Conservation (phyloP, 2,888 invertebrate genomes). For the Iphiclides podalirius region DNA sequence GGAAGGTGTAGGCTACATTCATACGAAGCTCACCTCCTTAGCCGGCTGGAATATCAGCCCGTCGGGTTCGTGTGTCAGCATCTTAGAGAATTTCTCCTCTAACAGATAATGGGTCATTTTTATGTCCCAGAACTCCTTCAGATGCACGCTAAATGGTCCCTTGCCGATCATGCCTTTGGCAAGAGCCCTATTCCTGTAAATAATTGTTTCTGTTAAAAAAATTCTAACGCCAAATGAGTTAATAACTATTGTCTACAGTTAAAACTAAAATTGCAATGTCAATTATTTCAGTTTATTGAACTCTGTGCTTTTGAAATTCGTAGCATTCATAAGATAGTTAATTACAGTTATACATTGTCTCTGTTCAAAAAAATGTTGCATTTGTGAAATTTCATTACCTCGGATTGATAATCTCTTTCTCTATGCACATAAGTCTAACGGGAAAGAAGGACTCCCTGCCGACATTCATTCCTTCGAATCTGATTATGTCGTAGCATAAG, state of each 20-base stretch:
- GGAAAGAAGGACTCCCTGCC: constrained; percentile 88
- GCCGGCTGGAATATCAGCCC: constrained; percentile 98
- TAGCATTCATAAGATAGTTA: too few species aligned
- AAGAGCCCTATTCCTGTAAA: constrained; percentile 86
- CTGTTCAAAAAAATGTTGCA: too few species aligned
- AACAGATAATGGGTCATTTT: constrained; percentile 84
- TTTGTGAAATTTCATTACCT: too few species aligned
- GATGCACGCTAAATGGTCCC: constrained; percentile 95
- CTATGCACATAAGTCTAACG: constrained; percentile 87
- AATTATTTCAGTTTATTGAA: too few species aligned
- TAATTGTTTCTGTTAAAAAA: background rate
- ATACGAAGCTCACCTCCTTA: constrained; percentile 80
- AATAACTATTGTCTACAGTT: too few species aligned
- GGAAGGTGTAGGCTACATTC: too few species aligned
- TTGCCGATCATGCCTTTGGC: constrained; percentile 86
- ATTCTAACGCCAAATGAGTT: too few species aligned
- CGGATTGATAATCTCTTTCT: constrained; percentile 84
- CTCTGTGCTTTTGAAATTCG: too few species aligned
- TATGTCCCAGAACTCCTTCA: constrained; percentile 95
- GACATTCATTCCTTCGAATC: constrained; percentile 88
- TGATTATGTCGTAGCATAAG: constrained; percentile 96
- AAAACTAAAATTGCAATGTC: too few species aligned
- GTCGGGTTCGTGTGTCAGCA: constrained; percentile 96
- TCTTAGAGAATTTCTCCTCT: constrained; percentile 91
- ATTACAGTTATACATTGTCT: too few species aligned